A percentile compares a stretch with the other conserved stretches of the same genome.
Evolutionary conservation across 2,888 invertebrate genomes (phyloP).

Genomic region (Iphiclides podalirius): DNA sequence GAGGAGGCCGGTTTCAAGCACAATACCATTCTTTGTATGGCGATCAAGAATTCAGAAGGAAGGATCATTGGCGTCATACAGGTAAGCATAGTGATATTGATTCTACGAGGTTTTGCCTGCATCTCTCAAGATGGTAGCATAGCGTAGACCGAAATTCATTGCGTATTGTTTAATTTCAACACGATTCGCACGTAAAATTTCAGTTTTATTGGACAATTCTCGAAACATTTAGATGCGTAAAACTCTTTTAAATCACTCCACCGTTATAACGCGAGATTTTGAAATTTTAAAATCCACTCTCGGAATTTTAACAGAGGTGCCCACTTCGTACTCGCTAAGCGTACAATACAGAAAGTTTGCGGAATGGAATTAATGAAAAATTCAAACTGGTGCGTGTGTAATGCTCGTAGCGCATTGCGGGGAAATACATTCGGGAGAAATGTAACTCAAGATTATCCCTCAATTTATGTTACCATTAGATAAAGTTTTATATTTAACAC

Average conservation of each 20-base stretch:
- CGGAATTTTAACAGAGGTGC: not conserved
- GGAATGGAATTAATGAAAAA: slow-evolving; percentile 30
- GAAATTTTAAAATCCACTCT: slow-evolving; percentile 8
- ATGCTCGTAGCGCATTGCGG: slow-evolving; percentile 54
- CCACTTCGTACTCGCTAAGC: slow-evolving; percentile 10
- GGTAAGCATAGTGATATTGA: slow-evolving; percentile 63
- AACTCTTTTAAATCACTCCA: no score
- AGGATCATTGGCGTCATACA: slow-evolving; percentile 96
- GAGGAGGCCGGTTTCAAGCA: slow-evolving; percentile 91
- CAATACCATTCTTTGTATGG: slow-evolving; percentile 95
- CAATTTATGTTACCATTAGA: not conserved
- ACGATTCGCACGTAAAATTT: not conserved
- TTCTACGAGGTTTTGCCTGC: no score
- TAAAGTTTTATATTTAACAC: no score
- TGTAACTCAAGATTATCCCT: not conserved
- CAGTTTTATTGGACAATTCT: not conserved
- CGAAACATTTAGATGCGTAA: no score
- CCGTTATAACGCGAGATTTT: not conserved
- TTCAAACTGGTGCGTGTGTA: slow-evolving; percentile 25
- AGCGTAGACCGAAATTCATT: no score
- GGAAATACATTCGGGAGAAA: slow-evolving; percentile 31
- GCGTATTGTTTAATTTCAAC: no score
- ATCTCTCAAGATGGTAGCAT: no score
- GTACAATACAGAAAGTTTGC: slow-evolving; percentile 24
- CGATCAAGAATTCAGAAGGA: slow-evolving; percentile 95